These are phyloP conservation scores for Scaptomyza flava DNA, from an alignment of 2,888 invertebrate genomes.

Conservation along the genomic window DNA sequence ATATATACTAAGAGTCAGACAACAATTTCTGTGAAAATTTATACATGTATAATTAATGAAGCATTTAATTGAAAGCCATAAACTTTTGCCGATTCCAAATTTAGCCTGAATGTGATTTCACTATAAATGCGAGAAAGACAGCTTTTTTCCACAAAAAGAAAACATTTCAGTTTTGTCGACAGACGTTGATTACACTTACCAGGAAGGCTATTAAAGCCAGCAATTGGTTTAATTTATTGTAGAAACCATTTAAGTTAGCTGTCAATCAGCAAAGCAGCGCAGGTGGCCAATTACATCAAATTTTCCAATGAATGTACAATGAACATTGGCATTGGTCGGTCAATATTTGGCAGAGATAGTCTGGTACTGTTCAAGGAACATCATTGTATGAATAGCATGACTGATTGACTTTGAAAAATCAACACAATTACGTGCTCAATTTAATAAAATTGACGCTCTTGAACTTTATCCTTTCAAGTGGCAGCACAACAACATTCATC, in stretches of 20 bases:
- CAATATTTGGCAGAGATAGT: conserved; percentile 55
- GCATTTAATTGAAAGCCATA: not conserved
- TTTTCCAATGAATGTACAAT: conserved; percentile 73
- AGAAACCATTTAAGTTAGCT: conserved; percentile 16
- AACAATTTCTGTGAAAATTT: not conserved
- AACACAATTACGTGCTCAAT: conserved; percentile 64
- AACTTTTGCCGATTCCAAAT: not conserved
- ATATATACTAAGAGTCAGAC: too few relatives aligned
- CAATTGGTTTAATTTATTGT: conserved; percentile 9
- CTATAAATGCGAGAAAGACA: not conserved
- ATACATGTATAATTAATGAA: not conserved
- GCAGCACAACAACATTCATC: conserved; percentile 8
- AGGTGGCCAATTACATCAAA: conserved; percentile 46
- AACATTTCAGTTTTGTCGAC: not conserved
- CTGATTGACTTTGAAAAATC: conserved; percentile 54
- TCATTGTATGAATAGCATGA: conserved; percentile 3
- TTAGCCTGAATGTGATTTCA: too few relatives aligned
- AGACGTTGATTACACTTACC: not conserved
- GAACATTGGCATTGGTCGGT: conserved; percentile 40
- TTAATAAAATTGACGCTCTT: conserved; percentile 43
- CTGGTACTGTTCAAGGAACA: not conserved
- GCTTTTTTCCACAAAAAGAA: too few relatives aligned
- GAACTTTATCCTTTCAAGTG: conserved; percentile 39
- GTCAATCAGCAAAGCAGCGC: conserved; percentile 4
- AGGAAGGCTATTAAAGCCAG: not conserved